Percentiles rank a stretch among this genome's conserved stretches.
Evolutionary conservation across 2,888 invertebrate genomes (phyloP).

Genomic region (Mesoligia furuncula): DNA sequence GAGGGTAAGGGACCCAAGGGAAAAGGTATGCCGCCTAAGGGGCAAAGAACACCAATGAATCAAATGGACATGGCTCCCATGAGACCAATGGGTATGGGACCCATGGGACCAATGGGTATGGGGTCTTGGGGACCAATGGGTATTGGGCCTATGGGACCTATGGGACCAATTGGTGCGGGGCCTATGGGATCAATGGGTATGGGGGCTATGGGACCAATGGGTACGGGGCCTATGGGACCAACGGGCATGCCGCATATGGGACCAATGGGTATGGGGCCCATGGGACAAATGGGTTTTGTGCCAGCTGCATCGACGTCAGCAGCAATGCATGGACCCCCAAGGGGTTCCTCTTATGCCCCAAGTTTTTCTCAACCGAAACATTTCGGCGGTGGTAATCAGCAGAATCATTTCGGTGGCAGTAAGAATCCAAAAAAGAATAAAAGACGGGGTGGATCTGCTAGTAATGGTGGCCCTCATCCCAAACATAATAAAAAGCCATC

Average conservation of each 20-base stretch:
- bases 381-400: not conserved
- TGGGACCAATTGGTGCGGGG: not conserved
- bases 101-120: not conserved
- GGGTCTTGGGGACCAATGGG: not conserved
- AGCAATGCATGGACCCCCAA: not conserved
- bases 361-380: conserved; percentile 21
- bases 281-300: not conserved
- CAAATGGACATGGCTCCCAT: not conserved
- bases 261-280: not conserved
- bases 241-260: not conserved
- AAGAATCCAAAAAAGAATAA: not conserved
- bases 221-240: not conserved
- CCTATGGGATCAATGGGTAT: not conserved
- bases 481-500: not conserved
- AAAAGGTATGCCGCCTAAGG: not conserved
- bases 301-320: not conserved
- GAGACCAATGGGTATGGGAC: not conserved
- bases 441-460: not conserved
- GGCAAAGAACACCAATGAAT: not conserved
- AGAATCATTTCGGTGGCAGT: conserved; percentile 8
- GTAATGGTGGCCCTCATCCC: not conserved
- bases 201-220: not conserved
- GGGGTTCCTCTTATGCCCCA: not conserved
- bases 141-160: not conserved
- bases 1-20: not conserved